Evolutionary conservation across 2,888 invertebrate genomes (phyloP), one percentile per base, ranked within the genome.

Genomic region (Cerastoderma edule): DNA sequence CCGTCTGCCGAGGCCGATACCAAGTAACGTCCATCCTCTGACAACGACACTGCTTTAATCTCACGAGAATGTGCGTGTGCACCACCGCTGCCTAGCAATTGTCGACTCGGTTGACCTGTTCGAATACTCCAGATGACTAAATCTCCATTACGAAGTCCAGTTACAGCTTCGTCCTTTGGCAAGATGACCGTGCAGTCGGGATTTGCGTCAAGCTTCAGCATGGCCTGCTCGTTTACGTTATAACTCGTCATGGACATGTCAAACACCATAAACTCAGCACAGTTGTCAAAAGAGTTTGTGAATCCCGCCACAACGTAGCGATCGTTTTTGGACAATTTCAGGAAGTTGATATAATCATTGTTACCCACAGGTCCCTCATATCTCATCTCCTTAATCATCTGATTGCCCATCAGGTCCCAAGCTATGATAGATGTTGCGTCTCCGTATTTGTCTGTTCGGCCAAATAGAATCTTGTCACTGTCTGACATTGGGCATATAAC

Each of bases 401-500:
- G 90, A 80, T 93, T 92, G 32, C 91, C 92, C 73, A 92, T 80
- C 16, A 93, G 85, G 79, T 93, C 93, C 91, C 91, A 92, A 24
- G 92, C 90, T 35, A 92, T 84, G 54, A 93, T 88, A 63, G 89
- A 89, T 24, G 92, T 92, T 35, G 89, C 90, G 56, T 87, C 88
- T n/a, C 92, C 92, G 75, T 88, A 91, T 81, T 90, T 89, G 78
- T 92, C 92, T 10, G 92, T 91, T 32, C 92, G 80, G 16, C 88
- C 92, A 54, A 92, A 89, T 10, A 92, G 87, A 10, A 92, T 89
- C 73, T 91, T 89, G 65, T 92, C 91, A 13, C 88, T 90, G 72
- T 92, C 92, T 69, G 85, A 85, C 90, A 92, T 91, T 50, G 92
- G 87, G 72, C 90, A 89, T 39, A 91, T 80, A 4, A 92, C 92